Base-by-base conservation (phyloP, 1,140 invertebrate genomes). In the Cotesia vestalis region DNA sequence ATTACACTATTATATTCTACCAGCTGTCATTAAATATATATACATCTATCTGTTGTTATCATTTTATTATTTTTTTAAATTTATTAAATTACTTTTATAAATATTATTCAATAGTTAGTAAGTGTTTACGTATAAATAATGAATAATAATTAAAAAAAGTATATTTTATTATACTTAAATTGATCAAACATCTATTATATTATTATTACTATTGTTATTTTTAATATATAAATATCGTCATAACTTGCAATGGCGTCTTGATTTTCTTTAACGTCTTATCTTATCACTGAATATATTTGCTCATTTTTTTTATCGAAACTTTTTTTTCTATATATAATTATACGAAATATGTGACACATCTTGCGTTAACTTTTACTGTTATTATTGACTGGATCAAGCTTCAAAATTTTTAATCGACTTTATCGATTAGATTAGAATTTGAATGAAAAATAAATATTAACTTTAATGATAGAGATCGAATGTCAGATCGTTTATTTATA, bases 231-330 rank as follows among this genome's bases (percentile, higher is more conserved):
- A 27, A 27, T 20, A 20, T 20, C 20, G 20, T 20, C 2, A 20
- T 20, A 20, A 20, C 53, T 9, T 51, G 53, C 12, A 4, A 55
- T 46, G 63, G 70, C 62, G 63, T 53, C 63, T 55, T 40, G 46
- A 60, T 66, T 66, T 12, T 6, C 51, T 34, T 63, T 14, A 63
- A 57, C 35, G 64, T 20, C 35, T 71, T 71, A 71, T 71, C 69
- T 71, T 71, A 71, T 71, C 69, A 52, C 36, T 9, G 20, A 14
- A 9, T 4, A 40, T 64, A 71, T 64, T 53, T 51, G 69, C 11
- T 71, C 27, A 11, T 71, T 64, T 35, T n/a, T 34, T 34, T 63
- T 71, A 52, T 71, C 51, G 46, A 61, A 14, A 46, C 12, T 14
- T 55, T 8, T n/a, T n/a, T 17, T 14, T 27, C 27, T 36, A 27